These are phyloP conservation scores for Percopsis omiscomaycus DNA, from an alignment of 2,797 vertebrate genomes.

Conservation along the genomic window DNA sequence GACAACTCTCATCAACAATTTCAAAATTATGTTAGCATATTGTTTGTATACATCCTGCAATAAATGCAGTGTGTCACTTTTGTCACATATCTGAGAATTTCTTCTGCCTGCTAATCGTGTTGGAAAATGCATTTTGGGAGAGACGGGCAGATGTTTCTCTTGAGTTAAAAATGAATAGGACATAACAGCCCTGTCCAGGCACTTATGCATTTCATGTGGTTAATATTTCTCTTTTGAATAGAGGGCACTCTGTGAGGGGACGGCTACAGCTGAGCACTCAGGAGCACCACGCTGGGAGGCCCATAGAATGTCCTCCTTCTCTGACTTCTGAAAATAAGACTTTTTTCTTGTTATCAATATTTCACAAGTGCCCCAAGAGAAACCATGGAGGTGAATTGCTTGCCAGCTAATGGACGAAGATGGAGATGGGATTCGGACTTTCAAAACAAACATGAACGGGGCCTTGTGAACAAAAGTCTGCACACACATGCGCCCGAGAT, in stretches of 20 bases:
- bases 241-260: constrained; percentile 68
- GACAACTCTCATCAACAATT: constrained; percentile 29
- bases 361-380: constrained; percentile 97
- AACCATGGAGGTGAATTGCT: constrained; percentile 92
- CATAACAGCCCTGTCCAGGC: constrained; percentile 76
- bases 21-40: constrained; percentile 37
- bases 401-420: constrained; percentile 97
- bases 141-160: constrained; percentile 63
- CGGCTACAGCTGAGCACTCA: constrained; percentile 68
- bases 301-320: constrained; percentile 60
- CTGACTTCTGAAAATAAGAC: constrained; percentile 75
- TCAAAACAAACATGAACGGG: constrained; percentile 88
- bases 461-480: constrained; percentile 47
- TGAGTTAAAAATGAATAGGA: constrained; percentile 79
- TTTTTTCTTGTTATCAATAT: constrained; percentile 88
- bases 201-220: constrained; percentile 77
- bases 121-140: constrained; percentile 71
- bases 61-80: constrained; percentile 63
- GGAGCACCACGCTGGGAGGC: constrained; percentile 67
- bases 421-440: constrained; percentile 91
- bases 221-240: constrained; percentile 78
- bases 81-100: constrained; percentile 62
- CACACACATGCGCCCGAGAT: constrained; percentile 31
- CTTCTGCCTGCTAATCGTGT: constrained; percentile 57
- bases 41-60: constrained; percentile 34